Evolutionary conservation across 1,140 invertebrate genomes (phyloP).

Genomic region (Meloidogyne hapla): DNA sequence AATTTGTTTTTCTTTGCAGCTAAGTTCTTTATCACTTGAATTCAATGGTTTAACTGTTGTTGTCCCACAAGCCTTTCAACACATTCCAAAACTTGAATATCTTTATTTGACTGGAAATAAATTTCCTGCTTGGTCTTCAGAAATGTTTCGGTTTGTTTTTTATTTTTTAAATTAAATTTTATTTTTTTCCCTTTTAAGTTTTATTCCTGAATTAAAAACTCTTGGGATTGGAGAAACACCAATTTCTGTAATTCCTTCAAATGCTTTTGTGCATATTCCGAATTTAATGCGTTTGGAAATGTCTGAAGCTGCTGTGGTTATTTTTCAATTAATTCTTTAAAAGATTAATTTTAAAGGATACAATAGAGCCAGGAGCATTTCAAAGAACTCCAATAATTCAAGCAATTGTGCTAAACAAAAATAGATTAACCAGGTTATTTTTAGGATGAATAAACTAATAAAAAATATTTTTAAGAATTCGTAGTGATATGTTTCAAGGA

Average conservation of each 20-base stretch:
- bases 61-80: conserved; percentile 63
- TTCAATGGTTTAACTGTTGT: conserved; percentile 64
- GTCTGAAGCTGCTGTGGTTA: conserved; percentile 60
- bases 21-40: conserved; percentile 60
- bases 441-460: too few species aligned
- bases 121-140: conserved; percentile 60
- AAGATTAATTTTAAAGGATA: conserved; percentile 46
- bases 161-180: background rate
- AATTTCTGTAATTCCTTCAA: conserved; percentile 60
- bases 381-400: conserved; percentile 61
- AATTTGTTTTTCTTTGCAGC: background rate
- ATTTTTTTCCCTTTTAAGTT: conserved; percentile 13
- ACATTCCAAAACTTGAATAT: conserved; percentile 62
- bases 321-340: background rate
- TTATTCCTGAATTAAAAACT: conserved; percentile 57
- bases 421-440: conserved; percentile 58
- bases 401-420: conserved; percentile 63
- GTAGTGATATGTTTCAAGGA: conserved; percentile 61
- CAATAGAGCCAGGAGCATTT: conserved; percentile 61
- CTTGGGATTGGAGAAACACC: conserved; percentile 64
- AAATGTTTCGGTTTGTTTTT: conserved; percentile 57
- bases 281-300: conserved; percentile 63
- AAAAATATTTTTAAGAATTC: conserved; percentile 47
- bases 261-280: conserved; percentile 63
- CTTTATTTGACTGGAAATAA: conserved; percentile 63